Evolutionary conservation across 2,888 invertebrate genomes (phyloP).

Genomic region (Pollenia labialis): DNA sequence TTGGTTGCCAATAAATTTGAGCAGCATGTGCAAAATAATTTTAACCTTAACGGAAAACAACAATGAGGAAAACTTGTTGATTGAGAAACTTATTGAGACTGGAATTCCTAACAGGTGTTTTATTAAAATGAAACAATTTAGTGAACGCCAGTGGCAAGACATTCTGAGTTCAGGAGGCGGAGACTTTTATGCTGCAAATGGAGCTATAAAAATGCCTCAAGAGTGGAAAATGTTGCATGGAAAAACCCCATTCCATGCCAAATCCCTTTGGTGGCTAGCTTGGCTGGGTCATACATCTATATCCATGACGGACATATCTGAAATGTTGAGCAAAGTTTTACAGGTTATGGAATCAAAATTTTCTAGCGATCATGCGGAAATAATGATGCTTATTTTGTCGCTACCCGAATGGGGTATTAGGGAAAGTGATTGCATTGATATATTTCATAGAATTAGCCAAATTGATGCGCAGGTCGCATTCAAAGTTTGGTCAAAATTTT

Average conservation of each 20-base stretch:
- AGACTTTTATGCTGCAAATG: constrained; percentile 82
- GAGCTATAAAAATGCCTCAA: constrained; percentile 81
- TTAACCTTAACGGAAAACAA: constrained; percentile 85
- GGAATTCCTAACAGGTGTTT: constrained; percentile 81
- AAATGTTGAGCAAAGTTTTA: constrained; percentile 87
- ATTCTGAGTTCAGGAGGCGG: constrained; percentile 82
- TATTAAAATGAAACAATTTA: constrained; percentile 80
- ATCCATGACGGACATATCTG: constrained; percentile 85
- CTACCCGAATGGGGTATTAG: constrained; percentile 91
- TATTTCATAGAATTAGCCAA: constrained; percentile 81
- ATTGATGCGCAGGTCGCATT: constrained; percentile 81
- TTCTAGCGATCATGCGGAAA: constrained; percentile 87
- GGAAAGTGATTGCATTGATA: constrained; percentile 88
- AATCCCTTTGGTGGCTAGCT: constrained; percentile 87
- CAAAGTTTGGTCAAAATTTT: constrained; percentile 84
- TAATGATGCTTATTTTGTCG: constrained; percentile 89
- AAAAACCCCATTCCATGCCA: constrained; percentile 83
- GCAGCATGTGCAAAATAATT: constrained; percentile 90
- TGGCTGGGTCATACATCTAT: constrained; percentile 86
- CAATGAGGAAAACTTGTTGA: constrained; percentile 71
- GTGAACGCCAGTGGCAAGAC: constrained; percentile 83
- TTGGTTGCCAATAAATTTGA: constrained; percentile 91
- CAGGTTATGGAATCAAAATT: constrained; percentile 89
- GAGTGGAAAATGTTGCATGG: constrained; percentile 81
- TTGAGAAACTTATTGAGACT: constrained; percentile 78